Base-by-base conservation (phyloP, 2,888 invertebrate genomes). In the Drosophila paranaensis region DNA sequence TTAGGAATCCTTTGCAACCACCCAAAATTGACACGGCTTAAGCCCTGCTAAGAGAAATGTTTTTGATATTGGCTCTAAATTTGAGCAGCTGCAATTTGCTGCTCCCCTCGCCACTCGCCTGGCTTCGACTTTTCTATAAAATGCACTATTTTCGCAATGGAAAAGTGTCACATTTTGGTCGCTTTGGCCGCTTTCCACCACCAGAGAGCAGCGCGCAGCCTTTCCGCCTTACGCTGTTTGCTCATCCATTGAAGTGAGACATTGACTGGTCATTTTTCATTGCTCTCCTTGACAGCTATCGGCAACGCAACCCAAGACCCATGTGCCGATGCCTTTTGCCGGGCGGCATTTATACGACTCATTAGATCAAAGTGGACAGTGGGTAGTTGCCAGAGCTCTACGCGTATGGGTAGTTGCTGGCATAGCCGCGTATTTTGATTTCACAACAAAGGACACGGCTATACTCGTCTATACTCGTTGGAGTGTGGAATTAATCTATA, bases 221-320 rank as follows among this genome's bases (percentile, higher is more conserved):
- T 51, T 43, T 30, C n/a, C 13, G 74, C 69, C 72, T 71, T 74
- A 51, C 65, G 57, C 56, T 71, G 72, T 75, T 77, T 77, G 79
- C 64, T 71, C 81, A 60, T 75, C 76, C 64, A 82, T 88, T 79
- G 68, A 88, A 87, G 85, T 79, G 79, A 79, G 81, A 75, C 91
- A 88, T 89, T 89, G 91, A 90, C 89, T 92, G 92, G 91, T 91
- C 90, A 92, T 92, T 92, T 92, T 92, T 92, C 91, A 92, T 91
- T 88, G 70, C 75, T 50, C 74, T 68, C 87, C 72, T 60, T 91
- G 90, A 89, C 88, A 83, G 86, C 86, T 84, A 84, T 82, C 75
- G 88, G 71, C 54, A 67, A 35, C 60, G 71, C 71, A 69, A 55
- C 50, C 71, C 60, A 51, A 66, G 61, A 57, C 51, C 74, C 81